Base-by-base conservation (phyloP, 2,888 invertebrate genomes). In the Physocephala rufipes region DNA sequence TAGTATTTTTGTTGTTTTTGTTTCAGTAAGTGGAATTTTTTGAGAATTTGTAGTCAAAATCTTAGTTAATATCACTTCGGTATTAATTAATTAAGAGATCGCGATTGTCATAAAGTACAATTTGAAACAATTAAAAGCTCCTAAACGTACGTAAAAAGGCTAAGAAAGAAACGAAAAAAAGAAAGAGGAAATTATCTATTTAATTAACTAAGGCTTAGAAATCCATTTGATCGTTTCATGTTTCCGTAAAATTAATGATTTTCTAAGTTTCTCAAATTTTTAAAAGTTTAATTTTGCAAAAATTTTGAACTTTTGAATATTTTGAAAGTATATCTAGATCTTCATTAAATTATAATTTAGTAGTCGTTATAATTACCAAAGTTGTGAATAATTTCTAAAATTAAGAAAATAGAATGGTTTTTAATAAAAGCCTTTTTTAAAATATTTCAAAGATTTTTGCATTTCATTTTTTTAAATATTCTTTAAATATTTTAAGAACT, bases 71-170 rank as follows among this genome's bases (percentile, higher is more conserved):
- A 49, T 49, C 28, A n/a, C 47, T 59, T 49, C 66, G 36, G 15
- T 26, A 28, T 28, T 28, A 53, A 30, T 53, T 36, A 30, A 55
- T 36, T 66, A 58, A 58, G 28, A 13, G 13, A 7, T 49, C 49
- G 19, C 7, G 49, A 49, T 19, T n/a, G 19, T 47, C 45, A 63
- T 47, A 7, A 47, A 47, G 26, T 47, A 47, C 47, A 63, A 63
- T 63, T 63, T 63, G 47, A 45, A 63, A 63, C 63, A 45, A 45
- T 63, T 47, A 58, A 58, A 43, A 19, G 47, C 63, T 30, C 61
- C 9, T 61, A 30, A 61, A 61, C 61, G 19, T n/a, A 36, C 62
- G 16, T 13, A 43, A 21, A 19, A 53, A 53, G 21, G 36, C 4
- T 7, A 36, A 36, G 36, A 36, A 36, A 36, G 36, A 36, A 36